Conservation (phyloP, 1,140 invertebrate genomes). For the Cardiocondyla obscurior region DNA sequence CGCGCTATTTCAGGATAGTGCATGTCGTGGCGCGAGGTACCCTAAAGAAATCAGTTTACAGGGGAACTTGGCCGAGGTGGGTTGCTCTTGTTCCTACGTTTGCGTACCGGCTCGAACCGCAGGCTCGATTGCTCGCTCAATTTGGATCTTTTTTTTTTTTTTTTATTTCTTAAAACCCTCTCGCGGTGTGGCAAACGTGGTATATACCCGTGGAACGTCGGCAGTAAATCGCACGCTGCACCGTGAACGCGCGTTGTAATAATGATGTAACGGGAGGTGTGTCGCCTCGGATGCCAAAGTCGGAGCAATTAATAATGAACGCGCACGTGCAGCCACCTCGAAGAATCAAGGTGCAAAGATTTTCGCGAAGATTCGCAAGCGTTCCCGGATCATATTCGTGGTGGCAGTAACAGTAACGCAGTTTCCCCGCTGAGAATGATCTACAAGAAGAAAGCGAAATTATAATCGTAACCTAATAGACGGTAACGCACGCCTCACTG, state of each 20-base stretch:
- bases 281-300: not conserved
- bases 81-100: constrained; percentile 63
- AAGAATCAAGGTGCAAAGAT: not conserved
- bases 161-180: not conserved
- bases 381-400: not conserved
- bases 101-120: not conserved
- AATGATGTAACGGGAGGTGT: constrained; percentile 36
- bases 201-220: not conserved
- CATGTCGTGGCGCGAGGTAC: constrained; percentile 70
- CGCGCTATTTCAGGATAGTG: constrained; percentile 76
- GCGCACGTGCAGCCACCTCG: not conserved
- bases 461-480: not conserved
- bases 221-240: not conserved
- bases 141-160: not conserved
- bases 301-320: not conserved
- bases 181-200: not conserved
- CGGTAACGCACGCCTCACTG: not conserved
- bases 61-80: constrained; percentile 66
- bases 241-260: not conserved
- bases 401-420: not conserved
- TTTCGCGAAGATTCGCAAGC: not conserved
- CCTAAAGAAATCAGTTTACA: constrained; percentile 72
- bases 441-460: constrained; percentile 46
- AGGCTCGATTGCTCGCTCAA: not conserved
- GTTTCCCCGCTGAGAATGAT: constrained; percentile 53